Base-by-base conservation (phyloP, 2,888 invertebrate genomes). In the Cephonodes hylas region DNA sequence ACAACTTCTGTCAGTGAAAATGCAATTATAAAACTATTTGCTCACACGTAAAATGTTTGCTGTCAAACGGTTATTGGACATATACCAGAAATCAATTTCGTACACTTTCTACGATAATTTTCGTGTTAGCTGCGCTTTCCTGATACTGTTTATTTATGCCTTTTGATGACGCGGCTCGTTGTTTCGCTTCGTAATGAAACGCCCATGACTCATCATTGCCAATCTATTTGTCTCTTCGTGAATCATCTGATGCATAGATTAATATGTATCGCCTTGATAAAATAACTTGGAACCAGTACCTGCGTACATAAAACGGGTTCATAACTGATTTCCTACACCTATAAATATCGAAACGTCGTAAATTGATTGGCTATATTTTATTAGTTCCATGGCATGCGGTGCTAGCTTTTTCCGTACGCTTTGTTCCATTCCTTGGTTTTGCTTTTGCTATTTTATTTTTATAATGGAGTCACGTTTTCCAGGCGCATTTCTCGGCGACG, bases 81-180 rank as follows among this genome's bases (percentile, higher is more conserved):
- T 76, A 77, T 76, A 77, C 76, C 75, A 75, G 77, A 82, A 83
- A 83, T 82, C 83, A 81, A 86, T 89, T 88, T 77, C 75, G 69
- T 79, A 84, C 85, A 86, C 89, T 89, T 89, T 89, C 88, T 85
- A 86, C 76, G 73, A 79, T 85, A 80, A 86, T 85, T 80, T 79
- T 79, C 78, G 78, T 73, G 81, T 89, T 87, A 81, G 88, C 76
- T 84, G 87, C 89, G 86, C 89, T 90, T 89, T 89, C 89, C 72
- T 84, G 73, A 72, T 79, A 81, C 77, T 80, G 74, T 81, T 84
- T 82, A 75, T 83, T 80, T 84, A 74, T 81, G 76, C 76, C 75
- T 77, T 75, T 71, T 79, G 80, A 83, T 83, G 79, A 81, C 74
- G 74, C 69, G 67, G 74, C 71, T 64, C 63, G 56, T 65, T 65